Conservation (phyloP, 2,888 invertebrate genomes). For the Idaea aversata region DNA sequence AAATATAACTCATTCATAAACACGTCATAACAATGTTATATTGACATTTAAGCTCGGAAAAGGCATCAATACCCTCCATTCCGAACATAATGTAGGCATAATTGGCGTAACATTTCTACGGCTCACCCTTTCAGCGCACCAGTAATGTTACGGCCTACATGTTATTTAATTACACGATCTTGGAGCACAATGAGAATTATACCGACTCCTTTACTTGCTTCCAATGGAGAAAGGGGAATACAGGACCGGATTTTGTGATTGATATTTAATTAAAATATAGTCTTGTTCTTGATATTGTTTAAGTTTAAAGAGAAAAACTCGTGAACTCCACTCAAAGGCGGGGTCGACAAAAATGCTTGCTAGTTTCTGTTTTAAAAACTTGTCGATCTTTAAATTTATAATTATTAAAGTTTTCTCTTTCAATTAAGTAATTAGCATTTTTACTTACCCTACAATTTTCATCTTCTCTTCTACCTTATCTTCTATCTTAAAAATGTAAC, state of each 20-base stretch:
- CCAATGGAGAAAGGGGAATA: conserved; percentile 33
- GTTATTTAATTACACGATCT: conserved; percentile 80
- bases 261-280: conserved; percentile 19
- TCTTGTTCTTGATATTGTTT: too few relatives aligned
- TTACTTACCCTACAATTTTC: too few relatives aligned
- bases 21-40: conserved; percentile 20
- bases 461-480: too few relatives aligned
- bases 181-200: conserved; percentile 73
- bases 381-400: too few relatives aligned
- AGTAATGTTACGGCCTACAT: conserved; percentile 76
- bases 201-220: conserved; percentile 61
- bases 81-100: conserved; percentile 77
- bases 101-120: conserved; percentile 79
- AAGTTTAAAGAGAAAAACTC: too few relatives aligned
- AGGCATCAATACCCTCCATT: conserved; percentile 74
- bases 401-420: too few relatives aligned
- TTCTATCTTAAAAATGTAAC: too few relatives aligned
- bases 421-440: too few relatives aligned
- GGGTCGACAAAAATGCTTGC: too few relatives aligned
- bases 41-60: conserved; percentile 32
- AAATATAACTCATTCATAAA: neutral
- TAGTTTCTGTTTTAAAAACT: too few relatives aligned
- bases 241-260: conserved; percentile 36
- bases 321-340: too few relatives aligned
- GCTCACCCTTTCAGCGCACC: conserved; percentile 77